Percentiles rank a stretch among this genome's conserved stretches.
Evolutionary conservation across 2,113 vertebrate genomes (phyloP).

Genomic region (Otolemur garnettii): DNA sequence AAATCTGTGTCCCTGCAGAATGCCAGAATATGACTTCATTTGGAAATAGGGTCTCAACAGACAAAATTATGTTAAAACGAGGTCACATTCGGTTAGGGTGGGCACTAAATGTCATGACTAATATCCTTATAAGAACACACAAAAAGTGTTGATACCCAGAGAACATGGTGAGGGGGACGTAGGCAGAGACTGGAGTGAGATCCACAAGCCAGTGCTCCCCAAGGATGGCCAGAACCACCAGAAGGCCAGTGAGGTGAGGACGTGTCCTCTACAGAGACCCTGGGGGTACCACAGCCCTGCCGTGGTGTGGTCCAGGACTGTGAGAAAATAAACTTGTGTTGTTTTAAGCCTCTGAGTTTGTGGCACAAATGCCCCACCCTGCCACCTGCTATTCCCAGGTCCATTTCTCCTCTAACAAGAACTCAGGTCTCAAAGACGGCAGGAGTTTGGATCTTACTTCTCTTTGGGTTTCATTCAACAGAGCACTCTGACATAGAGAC

Average conservation of each 20-base stretch:
- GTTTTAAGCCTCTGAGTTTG: background rate
- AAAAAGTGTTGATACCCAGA: background rate
- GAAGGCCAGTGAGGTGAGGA: background rate
- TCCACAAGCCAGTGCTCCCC: rapidly evolving
- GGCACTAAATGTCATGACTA: background rate
- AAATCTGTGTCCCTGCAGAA: background rate
- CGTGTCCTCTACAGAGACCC: rapidly evolving
- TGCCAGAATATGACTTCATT: background rate
- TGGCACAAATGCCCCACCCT: rapidly evolving
- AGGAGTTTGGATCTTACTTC: background rate
- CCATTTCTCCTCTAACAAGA: background rate
- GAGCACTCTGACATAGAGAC: background rate
- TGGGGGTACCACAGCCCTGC: rapidly evolving
- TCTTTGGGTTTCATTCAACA: background rate
- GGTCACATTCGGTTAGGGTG: background rate
- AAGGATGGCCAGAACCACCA: background rate
- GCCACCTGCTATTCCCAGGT: background rate
- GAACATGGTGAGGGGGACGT: rapidly evolving
- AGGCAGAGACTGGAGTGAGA: background rate
- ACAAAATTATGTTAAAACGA: background rate
- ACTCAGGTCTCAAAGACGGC: background rate
- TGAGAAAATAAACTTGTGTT: background rate
- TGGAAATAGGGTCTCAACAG: background rate
- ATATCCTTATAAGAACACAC: background rate
- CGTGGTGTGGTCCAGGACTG: background rate